Conservation (phyloP, 2,888 invertebrate genomes). For the Microctonus brassicae region DNA sequence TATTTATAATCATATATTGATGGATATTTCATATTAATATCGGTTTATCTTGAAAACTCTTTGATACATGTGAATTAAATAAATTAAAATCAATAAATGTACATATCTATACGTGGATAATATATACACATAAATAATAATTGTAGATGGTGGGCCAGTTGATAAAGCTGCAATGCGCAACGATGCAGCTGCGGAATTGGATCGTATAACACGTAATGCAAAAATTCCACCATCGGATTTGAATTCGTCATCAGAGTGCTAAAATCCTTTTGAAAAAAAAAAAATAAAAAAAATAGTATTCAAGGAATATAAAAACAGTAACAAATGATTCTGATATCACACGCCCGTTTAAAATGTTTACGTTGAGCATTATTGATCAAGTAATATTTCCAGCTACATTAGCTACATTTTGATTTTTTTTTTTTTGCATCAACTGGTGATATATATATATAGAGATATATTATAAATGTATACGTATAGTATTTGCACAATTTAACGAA, state of each 20-base stretch:
- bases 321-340: background rate
- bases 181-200: slow-evolving; percentile 93
- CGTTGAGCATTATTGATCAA: background rate
- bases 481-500: background rate
- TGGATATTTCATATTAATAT: slow-evolving; percentile 6
- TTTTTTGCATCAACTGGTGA: background rate
- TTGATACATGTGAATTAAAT: background rate
- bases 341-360: background rate
- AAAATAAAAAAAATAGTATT: background rate
- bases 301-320: background rate
- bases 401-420: slow-evolving; percentile 2
- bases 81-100: background rate
- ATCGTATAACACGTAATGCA: slow-evolving; percentile 85
- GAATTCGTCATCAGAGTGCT: slow-evolving; percentile 61
- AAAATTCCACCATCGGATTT: slow-evolving; percentile 69
- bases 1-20: slow-evolving; percentile 1
- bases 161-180: slow-evolving; percentile 85
- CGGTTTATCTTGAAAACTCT: background rate
- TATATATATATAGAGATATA: background rate
- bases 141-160: slow-evolving; percentile 68
- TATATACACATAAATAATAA: slow-evolving; percentile 27
- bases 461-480: background rate
- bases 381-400: background rate
- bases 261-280: slow-evolving; percentile 33
- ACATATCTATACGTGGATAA: slow-evolving; percentile 36